Base-by-base conservation (phyloP, 2,888 invertebrate genomes). In the Eupithecia centaureata region DNA sequence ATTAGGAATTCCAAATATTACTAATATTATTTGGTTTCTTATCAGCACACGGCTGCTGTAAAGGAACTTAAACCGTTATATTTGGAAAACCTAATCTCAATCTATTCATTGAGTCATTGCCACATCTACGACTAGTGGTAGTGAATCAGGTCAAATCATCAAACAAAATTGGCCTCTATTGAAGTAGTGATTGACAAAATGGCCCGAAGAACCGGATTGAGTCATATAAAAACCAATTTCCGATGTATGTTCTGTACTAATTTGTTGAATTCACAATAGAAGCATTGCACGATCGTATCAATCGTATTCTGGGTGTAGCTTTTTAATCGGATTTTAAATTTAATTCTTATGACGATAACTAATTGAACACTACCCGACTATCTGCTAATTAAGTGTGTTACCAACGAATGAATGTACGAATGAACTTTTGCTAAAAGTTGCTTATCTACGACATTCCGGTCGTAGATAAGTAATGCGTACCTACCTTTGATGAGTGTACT, bases 201-300 rank as follows among this genome's bases (percentile, higher is more conserved):
- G 33, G 28, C 0, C 57, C 13, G 30, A 18, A 10, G 18, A 27
- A 58, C 27, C 25, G 60, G 52, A 71, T 72, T 65, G 67, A 72
- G 63, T 58, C 62, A 67, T 69, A 51, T 54, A 54, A n/a, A 54
- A 60, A 67, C 12, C 52, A 56, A 62, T 67, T 68, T 59, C 52
- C 63, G 42, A 47, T 22, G 56, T 42, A 47, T 22, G 56, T 42
- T 61, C 38, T 64, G 30, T n/a, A 28, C 42, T 67, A 61, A 61
- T 61, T 63, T 61, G 32, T 58, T 61, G 62, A 25, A 61, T 52
- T 63, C 42, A 64, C 67, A 63, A 63, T 68, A 66, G 54, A 61
- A 30, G 28, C 56, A 15, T 56, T 28, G 32, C 56, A n/a, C n/a
- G 56, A 32, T 54, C 30, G 32, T 32, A 56, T 30, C n/a, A 12